Evolutionary conservation across 2,888 invertebrate species (phyloP), one percentile per base, ranked within the genome.

Genomic region (Morpho deidamia): DNA sequence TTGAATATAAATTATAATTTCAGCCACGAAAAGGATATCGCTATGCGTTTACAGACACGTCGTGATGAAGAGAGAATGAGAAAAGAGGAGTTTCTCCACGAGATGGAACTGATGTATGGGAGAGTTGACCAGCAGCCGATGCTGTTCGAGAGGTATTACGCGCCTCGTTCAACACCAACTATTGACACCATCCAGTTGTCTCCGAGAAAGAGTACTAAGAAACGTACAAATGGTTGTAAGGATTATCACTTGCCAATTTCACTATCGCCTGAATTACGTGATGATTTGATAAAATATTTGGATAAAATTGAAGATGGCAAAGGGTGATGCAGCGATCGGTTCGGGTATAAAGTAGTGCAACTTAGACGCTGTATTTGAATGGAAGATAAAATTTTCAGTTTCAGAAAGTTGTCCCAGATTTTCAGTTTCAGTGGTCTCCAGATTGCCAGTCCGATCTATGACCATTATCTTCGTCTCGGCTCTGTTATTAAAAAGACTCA

Each of bases 51-150:
- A 8, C 92, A 93, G 67, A 90, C 93, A 40, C 84, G 94, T 8
- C 90, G 92, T 32, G 93, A 93, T 48, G 94, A 94, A 72, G 94
- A 94, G 55, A 84, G 91, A 64, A 90, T 94, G 72, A 86, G 93
- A 57, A 90, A 91, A 11, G 93, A 94, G 68, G 93, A 93, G 69
- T 93, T 93, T 67, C 90, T 91, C 1, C 90, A 93, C 58, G 92
- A 93, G 66, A 94, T 94, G 94, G 93, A 94, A 69, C 74, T 92
- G 61, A 94, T 94, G 94, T 83, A 93, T 60, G 92, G 92, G 14
- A 86, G 94, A 61, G 94, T 94, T 0, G 92, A 92, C 52, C 91
- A 91, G 62, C 94, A 94, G 64, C 94, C 94, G 0, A 92, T 94
- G 66, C 88, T 94, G 7, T 94, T 94, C 67, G 94, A 94, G 74